These are phyloP conservation scores for Acrocephalus scirpaceus DNA, from an alignment of 2,797 vertebrate genomes.

Conservation along the genomic window DNA sequence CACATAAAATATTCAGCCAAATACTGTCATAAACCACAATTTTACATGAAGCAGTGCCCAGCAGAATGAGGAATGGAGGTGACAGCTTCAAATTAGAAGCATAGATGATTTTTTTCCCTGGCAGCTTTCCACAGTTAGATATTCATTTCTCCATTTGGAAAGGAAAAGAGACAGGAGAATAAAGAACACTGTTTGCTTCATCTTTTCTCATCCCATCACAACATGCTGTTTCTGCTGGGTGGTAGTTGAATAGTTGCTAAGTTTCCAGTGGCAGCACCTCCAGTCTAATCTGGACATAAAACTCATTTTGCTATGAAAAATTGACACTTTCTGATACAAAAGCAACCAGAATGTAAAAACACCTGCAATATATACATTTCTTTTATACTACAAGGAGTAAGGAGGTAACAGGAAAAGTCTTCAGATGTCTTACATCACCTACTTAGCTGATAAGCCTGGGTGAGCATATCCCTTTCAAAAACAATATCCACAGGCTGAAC, in stretches of 20 bases:
- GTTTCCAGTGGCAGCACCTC: background rate
- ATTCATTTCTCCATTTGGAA: background rate
- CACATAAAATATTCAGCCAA: background rate
- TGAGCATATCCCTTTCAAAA: slow-evolving; percentile 87
- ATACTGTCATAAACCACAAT: background rate
- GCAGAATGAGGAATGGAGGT: background rate
- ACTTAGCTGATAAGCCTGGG: slow-evolving; percentile 92
- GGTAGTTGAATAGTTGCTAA: background rate
- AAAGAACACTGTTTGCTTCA: background rate
- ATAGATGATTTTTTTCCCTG: background rate
- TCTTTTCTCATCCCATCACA: background rate
- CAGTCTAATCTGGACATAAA: background rate
- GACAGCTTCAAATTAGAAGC: background rate
- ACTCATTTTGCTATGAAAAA: background rate
- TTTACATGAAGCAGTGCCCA: background rate
- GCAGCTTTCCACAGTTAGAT: background rate
- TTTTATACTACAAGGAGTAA: background rate
- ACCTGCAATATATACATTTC: background rate
- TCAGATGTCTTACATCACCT: slow-evolving; percentile 33
- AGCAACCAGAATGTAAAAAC: background rate
- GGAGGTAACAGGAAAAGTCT: background rate
- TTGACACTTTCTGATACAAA: background rate
- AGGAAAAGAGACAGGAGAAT: background rate
- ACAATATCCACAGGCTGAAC: slow-evolving; percentile 80
- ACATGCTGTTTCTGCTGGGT: background rate